These are phyloP conservation scores for Lerista edwardsae DNA, from an alignment of 2,797 vertebrate genomes.

Conservation along the genomic window DNA sequence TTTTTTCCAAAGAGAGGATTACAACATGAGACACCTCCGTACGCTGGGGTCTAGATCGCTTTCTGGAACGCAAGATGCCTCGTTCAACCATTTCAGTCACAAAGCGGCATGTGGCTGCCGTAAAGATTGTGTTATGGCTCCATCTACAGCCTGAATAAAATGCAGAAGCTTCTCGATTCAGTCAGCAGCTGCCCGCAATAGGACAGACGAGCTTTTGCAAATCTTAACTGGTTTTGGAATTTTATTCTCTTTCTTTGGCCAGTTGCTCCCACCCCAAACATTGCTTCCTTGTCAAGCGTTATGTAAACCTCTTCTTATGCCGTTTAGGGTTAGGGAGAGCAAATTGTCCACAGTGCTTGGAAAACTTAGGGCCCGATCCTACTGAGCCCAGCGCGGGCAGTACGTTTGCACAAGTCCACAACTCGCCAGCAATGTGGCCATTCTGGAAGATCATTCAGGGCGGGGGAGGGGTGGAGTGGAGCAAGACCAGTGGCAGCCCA, in stretches of 20 bases:
- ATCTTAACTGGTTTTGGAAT: too few relatives aligned
- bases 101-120: not conserved
- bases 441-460: too few relatives aligned
- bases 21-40: slow-evolving; percentile 48
- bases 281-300: too few relatives aligned
- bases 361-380: not conserved
- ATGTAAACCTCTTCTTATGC: not conserved
- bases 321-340: not conserved
- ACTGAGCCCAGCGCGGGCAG: too few relatives aligned
- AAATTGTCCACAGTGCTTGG: not conserved
- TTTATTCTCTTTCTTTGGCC: not conserved
- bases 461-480: too few relatives aligned
- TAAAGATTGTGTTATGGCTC: slow-evolving; percentile 70
- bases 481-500: too few relatives aligned
- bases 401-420: too few relatives aligned
- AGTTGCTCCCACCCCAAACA: not conserved
- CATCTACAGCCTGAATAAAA: slow-evolving; percentile 74
- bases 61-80: slow-evolving; percentile 41
- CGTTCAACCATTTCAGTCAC: slow-evolving; percentile 16
- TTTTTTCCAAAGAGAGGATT: not conserved
- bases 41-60: slow-evolving; percentile 39
- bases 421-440: too few relatives aligned
- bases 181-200: not conserved
- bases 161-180: not conserved
- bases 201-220: not conserved